A percentile compares a stretch with the other conserved stretches of the same genome.
phyloP scores from a whole-genome alignment of 2,888 invertebrate species.

The Torymus tubicola region DNA sequence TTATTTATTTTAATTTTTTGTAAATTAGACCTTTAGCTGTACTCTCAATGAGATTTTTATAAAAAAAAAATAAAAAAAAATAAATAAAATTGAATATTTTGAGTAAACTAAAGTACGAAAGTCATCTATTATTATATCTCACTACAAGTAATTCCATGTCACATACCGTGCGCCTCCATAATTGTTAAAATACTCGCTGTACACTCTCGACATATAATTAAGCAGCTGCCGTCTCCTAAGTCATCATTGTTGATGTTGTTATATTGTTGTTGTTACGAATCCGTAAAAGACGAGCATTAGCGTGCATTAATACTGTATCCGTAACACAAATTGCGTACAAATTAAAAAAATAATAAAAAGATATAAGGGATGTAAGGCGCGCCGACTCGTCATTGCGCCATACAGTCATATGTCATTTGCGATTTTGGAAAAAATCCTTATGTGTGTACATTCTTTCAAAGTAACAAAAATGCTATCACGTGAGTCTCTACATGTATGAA shows the following conservation, averaged over 20 bases:
- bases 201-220: constrained; percentile 45
- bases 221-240: constrained; percentile 54
- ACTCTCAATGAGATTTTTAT: no score
- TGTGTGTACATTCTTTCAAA: not conserved
- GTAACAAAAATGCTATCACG: constrained; percentile 9
- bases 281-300: constrained; percentile 17
- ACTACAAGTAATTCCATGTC: not conserved
- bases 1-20: no score
- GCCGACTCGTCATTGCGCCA: constrained; percentile 8
- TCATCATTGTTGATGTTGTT: constrained; percentile 57
- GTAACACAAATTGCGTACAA: constrained; percentile 17
- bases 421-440: constrained; percentile 12
- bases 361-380: not conserved
- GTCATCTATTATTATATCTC: not conserved
- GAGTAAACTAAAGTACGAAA: not conserved
- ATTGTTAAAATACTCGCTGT: constrained; percentile 49
- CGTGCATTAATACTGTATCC: not conserved
- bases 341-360: not conserved
- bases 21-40: no score
- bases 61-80: no score
- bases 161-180: constrained; percentile 7
- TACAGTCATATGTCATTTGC: constrained; percentile 10
- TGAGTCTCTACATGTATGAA: constrained; percentile 21
- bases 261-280: constrained; percentile 53
- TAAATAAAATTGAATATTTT: constrained; percentile 20